Base-by-base conservation (phyloP, 2,888 invertebrate genomes). In the Caprella mutica region DNA sequence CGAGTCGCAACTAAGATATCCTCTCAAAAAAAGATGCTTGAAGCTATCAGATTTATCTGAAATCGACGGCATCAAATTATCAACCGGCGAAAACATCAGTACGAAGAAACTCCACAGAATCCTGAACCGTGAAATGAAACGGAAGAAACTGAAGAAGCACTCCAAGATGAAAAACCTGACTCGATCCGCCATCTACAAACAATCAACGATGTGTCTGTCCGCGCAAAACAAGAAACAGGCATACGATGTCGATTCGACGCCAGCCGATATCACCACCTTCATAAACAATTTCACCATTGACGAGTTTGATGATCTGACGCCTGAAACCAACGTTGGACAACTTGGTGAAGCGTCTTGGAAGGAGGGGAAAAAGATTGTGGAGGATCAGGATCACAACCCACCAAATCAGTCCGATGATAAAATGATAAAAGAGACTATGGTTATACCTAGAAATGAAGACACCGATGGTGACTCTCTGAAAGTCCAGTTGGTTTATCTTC, bases 401-500 rank as follows among this genome's bases (percentile, higher is more conserved):
- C 56, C 29, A 48, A 27, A 30, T 6, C 48, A 48, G 30, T 19
- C 17, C 17, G 48, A 29, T 17, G 48, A 30, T 21, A 27, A 48
- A 48, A 9, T n/a, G n/a, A n/a, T n/a, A n/a, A n/a, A n/a, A n/a
- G n/a, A n/a, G n/a, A n/a, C n/a, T n/a, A n/a, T n/a, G n/a, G n/a
- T n/a, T n/a, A n/a, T 48, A 3, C 30, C 48, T 17, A 30, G 48
- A 3, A 48, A 48, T 29, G 30, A 30, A 14, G 48, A 30, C 17
- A 55, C 55, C 14, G 55, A 55, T 27, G 55, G 55, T 6, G 55
- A 55, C 8, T 46, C 44, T 23, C 55, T 55, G n/a, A 55, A 59
- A 35, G 63, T 63, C 30, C 63, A 63, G 38, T 57, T 63, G 14
- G 63, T 63, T n/a, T 63, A 63, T 23, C 57, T 63, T 14, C 59